These are phyloP conservation scores for Perognathus longimembris DNA, from an alignment of 2,113 vertebrate species.

Conservation along the genomic window DNA sequence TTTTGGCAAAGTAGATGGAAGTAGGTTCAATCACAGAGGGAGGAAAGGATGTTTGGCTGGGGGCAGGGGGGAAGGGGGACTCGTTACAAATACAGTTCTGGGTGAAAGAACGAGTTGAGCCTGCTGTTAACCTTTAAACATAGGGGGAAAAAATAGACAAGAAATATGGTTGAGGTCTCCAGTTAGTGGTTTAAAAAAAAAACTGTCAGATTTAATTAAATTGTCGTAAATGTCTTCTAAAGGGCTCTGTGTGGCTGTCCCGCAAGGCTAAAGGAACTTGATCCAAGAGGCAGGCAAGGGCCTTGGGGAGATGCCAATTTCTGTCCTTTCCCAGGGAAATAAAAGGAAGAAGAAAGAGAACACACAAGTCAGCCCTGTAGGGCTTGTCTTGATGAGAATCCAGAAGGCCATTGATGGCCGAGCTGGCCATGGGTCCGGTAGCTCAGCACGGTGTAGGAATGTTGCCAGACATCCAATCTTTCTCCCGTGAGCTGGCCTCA, in stretches of 20 bases:
- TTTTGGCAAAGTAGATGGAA: constrained; percentile 61
- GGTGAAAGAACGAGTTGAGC: constrained; percentile 47
- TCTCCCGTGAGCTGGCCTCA: neutral
- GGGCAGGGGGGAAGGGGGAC: neutral
- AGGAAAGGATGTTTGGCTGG: neutral
- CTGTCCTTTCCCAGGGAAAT: constrained; percentile 74
- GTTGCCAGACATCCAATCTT: neutral
- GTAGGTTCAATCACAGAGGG: neutral
- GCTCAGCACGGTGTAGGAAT: neutral
- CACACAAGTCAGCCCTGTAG: constrained; percentile 68
- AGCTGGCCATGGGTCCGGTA: neutral
- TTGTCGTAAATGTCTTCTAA: constrained; percentile 73
- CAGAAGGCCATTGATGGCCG: constrained; percentile 65
- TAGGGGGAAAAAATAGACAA: constrained; percentile 38
- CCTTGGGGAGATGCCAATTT: constrained; percentile 78
- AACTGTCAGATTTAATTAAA: constrained; percentile 85
- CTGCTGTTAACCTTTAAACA: constrained; percentile 74
- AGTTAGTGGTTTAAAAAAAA: constrained; percentile 63
- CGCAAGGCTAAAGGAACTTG: constrained; percentile 62
- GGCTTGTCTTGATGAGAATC: constrained; percentile 28
- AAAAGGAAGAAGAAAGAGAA: neutral
- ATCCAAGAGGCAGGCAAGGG: constrained; percentile 78
- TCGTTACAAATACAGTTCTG: constrained; percentile 16
- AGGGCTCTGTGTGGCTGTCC: constrained; percentile 74
- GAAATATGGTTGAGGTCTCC: constrained; percentile 72